These are phyloP conservation scores for Macropus fuliginosus DNA, from an alignment of 2,797 vertebrate genomes.

Conservation along the genomic window DNA sequence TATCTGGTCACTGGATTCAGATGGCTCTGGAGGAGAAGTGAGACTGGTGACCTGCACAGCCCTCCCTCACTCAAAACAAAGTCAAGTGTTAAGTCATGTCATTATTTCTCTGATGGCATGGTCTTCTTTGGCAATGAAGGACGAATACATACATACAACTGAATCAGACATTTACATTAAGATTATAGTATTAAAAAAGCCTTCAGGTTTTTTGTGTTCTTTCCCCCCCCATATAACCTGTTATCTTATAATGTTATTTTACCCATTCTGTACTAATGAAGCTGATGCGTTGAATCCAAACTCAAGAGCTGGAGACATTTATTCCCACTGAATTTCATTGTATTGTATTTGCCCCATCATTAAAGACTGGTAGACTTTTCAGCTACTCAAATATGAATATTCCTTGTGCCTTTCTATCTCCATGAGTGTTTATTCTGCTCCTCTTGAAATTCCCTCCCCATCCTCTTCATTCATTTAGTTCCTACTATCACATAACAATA, in stretches of 20 bases:
- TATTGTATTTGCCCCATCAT: neutral
- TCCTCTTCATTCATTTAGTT: neutral
- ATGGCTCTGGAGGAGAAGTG: too few relatives aligned
- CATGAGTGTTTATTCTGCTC: neutral
- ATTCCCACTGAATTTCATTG: neutral
- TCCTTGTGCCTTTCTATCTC: neutral
- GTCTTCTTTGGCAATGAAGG: too few relatives aligned
- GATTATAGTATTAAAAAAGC: neutral
- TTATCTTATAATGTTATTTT: neutral
- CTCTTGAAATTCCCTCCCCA: neutral
- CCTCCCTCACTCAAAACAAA: too few relatives aligned
- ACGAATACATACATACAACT: neutral
- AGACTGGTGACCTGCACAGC: too few relatives aligned
- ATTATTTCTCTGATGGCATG: too few relatives aligned
- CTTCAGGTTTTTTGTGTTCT: neutral
- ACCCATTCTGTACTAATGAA: neutral
- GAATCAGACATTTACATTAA: neutral
- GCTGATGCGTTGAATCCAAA: neutral
- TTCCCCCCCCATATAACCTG: neutral
- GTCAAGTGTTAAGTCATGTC: too few relatives aligned
- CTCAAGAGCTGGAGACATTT: neutral
- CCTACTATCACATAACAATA: neutral
- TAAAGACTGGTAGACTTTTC: neutral
- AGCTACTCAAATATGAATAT: neutral
- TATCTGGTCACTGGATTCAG: too few relatives aligned